A percentile compares a stretch with the other conserved stretches of the same genome.
phyloP scores from a whole-genome alignment of 2,888 invertebrate genomes.

The Drosophila falleni region DNA sequence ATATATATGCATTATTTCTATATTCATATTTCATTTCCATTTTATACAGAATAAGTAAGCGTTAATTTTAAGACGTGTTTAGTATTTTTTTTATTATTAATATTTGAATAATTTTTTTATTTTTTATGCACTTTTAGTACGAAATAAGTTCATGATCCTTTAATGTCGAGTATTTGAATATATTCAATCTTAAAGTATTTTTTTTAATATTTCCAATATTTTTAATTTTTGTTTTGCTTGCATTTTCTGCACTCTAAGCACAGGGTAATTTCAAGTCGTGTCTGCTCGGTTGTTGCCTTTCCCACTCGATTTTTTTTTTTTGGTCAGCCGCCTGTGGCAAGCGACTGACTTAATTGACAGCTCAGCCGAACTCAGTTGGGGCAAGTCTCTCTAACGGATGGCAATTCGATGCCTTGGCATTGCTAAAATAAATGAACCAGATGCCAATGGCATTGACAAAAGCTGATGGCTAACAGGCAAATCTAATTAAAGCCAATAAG shows the following conservation, averaged over 20 bases:
- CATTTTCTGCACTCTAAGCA: not conserved
- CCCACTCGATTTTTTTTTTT: conserved; percentile 5
- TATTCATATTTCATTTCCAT: too few relatives aligned
- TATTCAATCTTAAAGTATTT: not conserved
- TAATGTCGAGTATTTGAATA: not conserved
- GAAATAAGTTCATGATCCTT: too few relatives aligned
- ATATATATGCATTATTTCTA: too few relatives aligned
- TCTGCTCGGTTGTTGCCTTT: not conserved
- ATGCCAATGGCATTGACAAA: conserved; percentile 41
- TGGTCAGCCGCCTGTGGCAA: conserved; percentile 29
- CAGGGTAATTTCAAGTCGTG: not conserved
- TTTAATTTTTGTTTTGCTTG: too few relatives aligned
- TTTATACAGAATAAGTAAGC: too few relatives aligned
- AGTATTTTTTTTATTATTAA: too few relatives aligned
- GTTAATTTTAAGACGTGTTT: too few relatives aligned
- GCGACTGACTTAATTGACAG: conserved; percentile 53
- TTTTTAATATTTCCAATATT: not conserved
- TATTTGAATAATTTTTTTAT: too few relatives aligned
- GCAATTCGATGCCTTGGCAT: conserved; percentile 20
- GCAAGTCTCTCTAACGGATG: conserved; percentile 15
- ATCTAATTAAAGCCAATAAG: conserved; percentile 61
- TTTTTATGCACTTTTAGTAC: too few relatives aligned
- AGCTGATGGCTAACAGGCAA: conserved; percentile 60
- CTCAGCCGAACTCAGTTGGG: conserved; percentile 26
- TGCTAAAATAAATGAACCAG: conserved; percentile 49